Percentiles rank a stretch among this genome's conserved stretches.
Conservation (phyloP, 2,888 invertebrate species). For the Microctonus aethiopoides region DNA sequence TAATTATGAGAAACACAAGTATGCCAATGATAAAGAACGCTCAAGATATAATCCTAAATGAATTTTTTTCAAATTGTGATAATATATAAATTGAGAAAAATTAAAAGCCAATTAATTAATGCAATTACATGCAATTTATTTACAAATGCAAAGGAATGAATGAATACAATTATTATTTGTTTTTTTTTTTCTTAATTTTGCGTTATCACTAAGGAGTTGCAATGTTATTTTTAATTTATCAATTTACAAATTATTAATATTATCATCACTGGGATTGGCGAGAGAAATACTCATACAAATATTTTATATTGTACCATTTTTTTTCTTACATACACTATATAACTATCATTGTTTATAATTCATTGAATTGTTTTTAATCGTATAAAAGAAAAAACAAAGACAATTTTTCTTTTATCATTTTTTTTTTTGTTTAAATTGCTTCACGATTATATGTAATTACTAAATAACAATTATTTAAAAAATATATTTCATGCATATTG, state of each 20-base stretch:
- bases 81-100: not conserved
- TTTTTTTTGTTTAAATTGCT: not conserved
- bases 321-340: not conserved
- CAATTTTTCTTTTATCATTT: not conserved
- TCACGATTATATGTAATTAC: not conserved
- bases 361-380: not conserved
- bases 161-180: slow-evolving; percentile 64
- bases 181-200: slow-evolving; percentile 17
- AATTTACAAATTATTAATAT: slow-evolving; percentile 4
- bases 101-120: slow-evolving; percentile 10
- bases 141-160: slow-evolving; percentile 49
- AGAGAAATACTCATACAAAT: slow-evolving; percentile 7
- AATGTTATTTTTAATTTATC: slow-evolving; percentile 5
- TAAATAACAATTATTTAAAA: slow-evolving; percentile 1
- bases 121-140: slow-evolving; percentile 45
- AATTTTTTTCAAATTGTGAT: not conserved
- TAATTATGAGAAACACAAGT: slow-evolving; percentile 1
- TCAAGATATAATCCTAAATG: too few species aligned
- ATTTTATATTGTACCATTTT: slow-evolving; percentile 1
- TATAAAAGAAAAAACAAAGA: not conserved
- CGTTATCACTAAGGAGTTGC: not conserved
- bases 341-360: not conserved
- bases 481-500: not conserved
- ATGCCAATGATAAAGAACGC: not conserved
- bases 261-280: slow-evolving; percentile 3